These are phyloP conservation scores for Eulithis prunata DNA, from an alignment of 2,888 invertebrate genomes.

Conservation along the genomic window DNA sequence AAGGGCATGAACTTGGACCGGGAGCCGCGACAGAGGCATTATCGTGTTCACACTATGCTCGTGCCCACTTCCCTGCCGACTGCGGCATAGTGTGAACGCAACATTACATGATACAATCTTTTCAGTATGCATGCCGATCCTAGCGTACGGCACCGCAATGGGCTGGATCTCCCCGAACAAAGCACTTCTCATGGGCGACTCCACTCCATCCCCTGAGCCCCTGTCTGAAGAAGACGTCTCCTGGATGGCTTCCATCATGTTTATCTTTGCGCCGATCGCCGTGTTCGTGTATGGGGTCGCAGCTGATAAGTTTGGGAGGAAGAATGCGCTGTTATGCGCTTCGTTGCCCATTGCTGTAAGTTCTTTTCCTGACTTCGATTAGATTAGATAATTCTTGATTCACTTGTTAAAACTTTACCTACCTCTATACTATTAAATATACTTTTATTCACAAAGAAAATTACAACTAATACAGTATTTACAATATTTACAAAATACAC, in stretches of 20 bases:
- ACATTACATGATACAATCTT: constrained; percentile 36
- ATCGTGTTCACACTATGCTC: no score
- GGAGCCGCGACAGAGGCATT: no score
- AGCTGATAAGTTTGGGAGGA: constrained; percentile 80
- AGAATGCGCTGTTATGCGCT: constrained; percentile 69
- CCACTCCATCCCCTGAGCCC: constrained; percentile 64
- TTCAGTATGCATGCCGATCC: constrained; percentile 82
- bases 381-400: no score
- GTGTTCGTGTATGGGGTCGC: constrained; percentile 81
- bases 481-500: no score
- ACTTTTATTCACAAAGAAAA: no score
- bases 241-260: constrained; percentile 85
- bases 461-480: no score
- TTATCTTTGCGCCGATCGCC: constrained; percentile 82
- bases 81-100: no score
- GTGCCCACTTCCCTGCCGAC: no score
- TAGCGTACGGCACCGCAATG: constrained; percentile 81
- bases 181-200: constrained; percentile 71
- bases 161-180: constrained; percentile 85
- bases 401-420: no score
- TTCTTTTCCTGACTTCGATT: neutral
- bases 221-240: constrained; percentile 77
- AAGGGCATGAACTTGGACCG: no score
- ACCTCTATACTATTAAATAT: no score
- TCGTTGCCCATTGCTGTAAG: constrained; percentile 73